These are phyloP conservation scores for Drosophila biarmipes DNA, from an alignment of 1,140 invertebrate genomes.

Conservation along the genomic window DNA sequence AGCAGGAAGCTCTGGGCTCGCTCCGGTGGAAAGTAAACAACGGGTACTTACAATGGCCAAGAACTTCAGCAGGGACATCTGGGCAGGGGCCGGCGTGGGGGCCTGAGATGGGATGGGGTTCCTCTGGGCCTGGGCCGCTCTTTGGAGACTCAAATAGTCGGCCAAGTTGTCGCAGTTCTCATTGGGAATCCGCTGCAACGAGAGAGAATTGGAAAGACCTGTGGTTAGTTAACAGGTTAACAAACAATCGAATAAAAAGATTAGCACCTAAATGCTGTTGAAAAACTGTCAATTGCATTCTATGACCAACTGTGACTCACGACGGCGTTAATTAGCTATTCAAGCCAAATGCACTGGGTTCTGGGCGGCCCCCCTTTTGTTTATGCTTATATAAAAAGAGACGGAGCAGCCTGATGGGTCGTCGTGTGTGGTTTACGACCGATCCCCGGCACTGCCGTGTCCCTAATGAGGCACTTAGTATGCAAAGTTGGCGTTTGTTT, in stretches of 20 bases:
- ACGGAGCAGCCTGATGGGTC: constrained; percentile 56
- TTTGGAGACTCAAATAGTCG: constrained; percentile 76
- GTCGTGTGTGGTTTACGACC: constrained; percentile 70
- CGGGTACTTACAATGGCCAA: constrained; percentile 87
- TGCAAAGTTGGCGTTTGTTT: constrained; percentile 68
- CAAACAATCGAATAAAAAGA: constrained; percentile 2
- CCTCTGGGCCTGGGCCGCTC: constrained; percentile 54
- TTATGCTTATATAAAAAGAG: constrained; percentile 49
- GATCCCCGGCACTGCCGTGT: constrained; percentile 48
- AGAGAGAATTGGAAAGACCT: constrained; percentile 23
- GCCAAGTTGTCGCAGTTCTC: constrained; percentile 77
- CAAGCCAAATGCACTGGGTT: constrained; percentile 68
- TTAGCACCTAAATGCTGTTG: background rate
- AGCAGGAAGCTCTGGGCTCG: constrained; percentile 53
- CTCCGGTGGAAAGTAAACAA: constrained; percentile 15
- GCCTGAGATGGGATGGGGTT: constrained; percentile 35
- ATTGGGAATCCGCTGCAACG: constrained; percentile 62
- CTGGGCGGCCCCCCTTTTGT: constrained; percentile 43
- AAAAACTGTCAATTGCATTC: constrained; percentile 7
- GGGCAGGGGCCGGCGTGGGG: constrained; percentile 54
- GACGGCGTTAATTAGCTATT: constrained; percentile 55
- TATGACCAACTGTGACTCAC: constrained; percentile 45
- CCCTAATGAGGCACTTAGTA: constrained; percentile 77
- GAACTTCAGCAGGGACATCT: constrained; percentile 87
- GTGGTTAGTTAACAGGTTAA: background rate